Percentiles rank a stretch among this genome's conserved stretches.
These are phyloP conservation scores for Trilocha varians DNA, from an alignment of 2,888 invertebrate species.

Conservation along the genomic window DNA sequence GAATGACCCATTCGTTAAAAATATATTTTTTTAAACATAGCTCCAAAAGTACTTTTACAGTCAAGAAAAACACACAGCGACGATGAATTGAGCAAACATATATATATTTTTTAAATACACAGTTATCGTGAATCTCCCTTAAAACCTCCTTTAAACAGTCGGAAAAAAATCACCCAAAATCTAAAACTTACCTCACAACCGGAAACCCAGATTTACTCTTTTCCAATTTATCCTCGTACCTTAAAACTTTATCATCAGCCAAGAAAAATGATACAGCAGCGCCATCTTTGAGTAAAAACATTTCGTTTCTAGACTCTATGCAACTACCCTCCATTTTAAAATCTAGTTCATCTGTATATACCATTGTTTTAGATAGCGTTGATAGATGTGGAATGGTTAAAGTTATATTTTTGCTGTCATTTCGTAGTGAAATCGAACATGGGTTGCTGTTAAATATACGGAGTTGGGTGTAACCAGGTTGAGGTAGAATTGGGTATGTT, in stretches of 20 bases:
- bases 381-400: constrained; percentile 40
- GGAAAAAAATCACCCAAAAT: too few relatives aligned
- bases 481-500: constrained; percentile 73
- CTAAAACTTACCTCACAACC: constrained; percentile 57
- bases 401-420: constrained; percentile 45
- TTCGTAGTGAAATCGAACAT: constrained; percentile 59
- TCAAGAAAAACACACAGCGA: too few relatives aligned
- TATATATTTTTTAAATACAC: too few relatives aligned
- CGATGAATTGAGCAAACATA: too few relatives aligned
- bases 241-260: constrained; percentile 22
- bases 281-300: constrained; percentile 36
- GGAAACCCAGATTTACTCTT: constrained; percentile 73
- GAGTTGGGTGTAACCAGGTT: constrained; percentile 67
- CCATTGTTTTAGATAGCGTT: constrained; percentile 30
- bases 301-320: constrained; percentile 25
- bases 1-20: too few relatives aligned
- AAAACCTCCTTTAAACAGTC: too few relatives aligned
- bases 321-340: constrained; percentile 33
- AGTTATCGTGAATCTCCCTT: too few relatives aligned
- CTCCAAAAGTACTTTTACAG: too few relatives aligned
- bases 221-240: constrained; percentile 56
- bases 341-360: constrained; percentile 21
- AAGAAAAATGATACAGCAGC: constrained; percentile 43
- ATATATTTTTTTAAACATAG: too few relatives aligned
- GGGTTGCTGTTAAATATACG: constrained; percentile 74